phyloP scores from a whole-genome alignment of 2,797 vertebrate genomes.

The Mallotus villosus region DNA sequence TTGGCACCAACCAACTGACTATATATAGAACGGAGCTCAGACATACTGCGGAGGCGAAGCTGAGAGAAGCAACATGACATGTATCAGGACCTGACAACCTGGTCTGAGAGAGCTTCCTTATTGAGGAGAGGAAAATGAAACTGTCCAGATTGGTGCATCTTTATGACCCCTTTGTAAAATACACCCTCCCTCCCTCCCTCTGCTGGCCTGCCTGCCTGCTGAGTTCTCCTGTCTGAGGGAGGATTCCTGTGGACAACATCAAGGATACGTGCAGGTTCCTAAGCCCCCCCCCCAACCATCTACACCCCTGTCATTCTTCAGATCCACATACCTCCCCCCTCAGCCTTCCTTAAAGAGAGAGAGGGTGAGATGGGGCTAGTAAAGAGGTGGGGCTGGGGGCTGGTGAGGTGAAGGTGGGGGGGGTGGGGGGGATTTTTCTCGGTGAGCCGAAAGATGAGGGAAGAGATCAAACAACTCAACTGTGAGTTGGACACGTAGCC shows the following conservation, averaged over 20 bases:
- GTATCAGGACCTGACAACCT: too few species aligned
- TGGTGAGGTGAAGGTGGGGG: slow-evolving; percentile 9
- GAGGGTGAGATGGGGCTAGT: not conserved
- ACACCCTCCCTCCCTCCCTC: too few species aligned
- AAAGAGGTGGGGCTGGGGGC: slow-evolving; percentile 55
- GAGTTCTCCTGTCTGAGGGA: slow-evolving; percentile 28
- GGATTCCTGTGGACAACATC: slow-evolving; percentile 36
- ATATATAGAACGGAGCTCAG: too few species aligned
- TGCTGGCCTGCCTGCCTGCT: not conserved
- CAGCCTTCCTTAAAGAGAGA: slow-evolving; percentile 3
- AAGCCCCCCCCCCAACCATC: slow-evolving; percentile 16
- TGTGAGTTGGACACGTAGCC: too few species aligned
- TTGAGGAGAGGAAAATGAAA: too few species aligned
- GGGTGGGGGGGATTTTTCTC: slow-evolving; percentile 8
- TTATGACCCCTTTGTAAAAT: too few species aligned
- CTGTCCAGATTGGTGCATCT: too few species aligned
- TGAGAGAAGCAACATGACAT: too few species aligned
- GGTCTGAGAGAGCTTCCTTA: too few species aligned
- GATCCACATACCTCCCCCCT: slow-evolving; percentile 40
- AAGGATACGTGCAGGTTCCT: slow-evolving; percentile 32
- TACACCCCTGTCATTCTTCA: slow-evolving; percentile 56
- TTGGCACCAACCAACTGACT: too few species aligned
- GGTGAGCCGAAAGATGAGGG: slow-evolving; percentile 19
- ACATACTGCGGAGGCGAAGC: too few species aligned
- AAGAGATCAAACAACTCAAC: slow-evolving; percentile 56